Base-by-base conservation (phyloP, 1,140 invertebrate genomes). In the Schlechtendalia chinensis region DNA sequence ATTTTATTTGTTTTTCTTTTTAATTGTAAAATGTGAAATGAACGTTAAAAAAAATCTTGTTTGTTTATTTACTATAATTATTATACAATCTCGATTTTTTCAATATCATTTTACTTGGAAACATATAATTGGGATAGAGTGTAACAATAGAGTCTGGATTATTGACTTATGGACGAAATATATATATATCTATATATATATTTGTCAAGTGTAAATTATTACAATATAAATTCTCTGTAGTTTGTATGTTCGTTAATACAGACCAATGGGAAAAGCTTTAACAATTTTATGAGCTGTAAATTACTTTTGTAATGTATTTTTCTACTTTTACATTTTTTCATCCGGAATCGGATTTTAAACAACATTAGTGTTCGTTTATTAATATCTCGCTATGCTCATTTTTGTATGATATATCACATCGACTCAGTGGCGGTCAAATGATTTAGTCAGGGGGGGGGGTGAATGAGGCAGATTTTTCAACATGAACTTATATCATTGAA, bases 261-360 rank as follows among this genome's bases (percentile, higher is more conserved):
- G n/a, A n/a, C n/a, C n/a, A n/a, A n/a, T n/a, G n/a, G n/a, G n/a
- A n/a, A n/a, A n/a, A n/a, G n/a, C n/a, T n/a, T n/a, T n/a, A n/a
- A n/a, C n/a, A n/a, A n/a, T n/a, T 22, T 54, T 53, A 4, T 77
- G 24, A 45, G 1, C 6, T 75, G 4, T 45, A 59, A 75, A 75
- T 59, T 58, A 75, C 54, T 75, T 77, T 39, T 39, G 32, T 39
- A 58, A 77, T 16, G n/a, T 77, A 77, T 77, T 77, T 77, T 77
- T 77, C 54, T 77, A 77, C 54, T 58, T 77, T 77, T 77, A 77
- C 72, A 77, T 77, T 59, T 77, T 58, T 77, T 59, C 72, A 59
- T 5, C 32, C 12, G 24, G 14, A 24, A 59, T 22, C 22, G n/a
- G 72, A 45, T 1, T 54, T 54, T 5, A 39, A n/a, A 17, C 3